These are phyloP conservation scores for Chaetura pelagica DNA, from an alignment of 2,113 vertebrate species.

Conservation along the genomic window DNA sequence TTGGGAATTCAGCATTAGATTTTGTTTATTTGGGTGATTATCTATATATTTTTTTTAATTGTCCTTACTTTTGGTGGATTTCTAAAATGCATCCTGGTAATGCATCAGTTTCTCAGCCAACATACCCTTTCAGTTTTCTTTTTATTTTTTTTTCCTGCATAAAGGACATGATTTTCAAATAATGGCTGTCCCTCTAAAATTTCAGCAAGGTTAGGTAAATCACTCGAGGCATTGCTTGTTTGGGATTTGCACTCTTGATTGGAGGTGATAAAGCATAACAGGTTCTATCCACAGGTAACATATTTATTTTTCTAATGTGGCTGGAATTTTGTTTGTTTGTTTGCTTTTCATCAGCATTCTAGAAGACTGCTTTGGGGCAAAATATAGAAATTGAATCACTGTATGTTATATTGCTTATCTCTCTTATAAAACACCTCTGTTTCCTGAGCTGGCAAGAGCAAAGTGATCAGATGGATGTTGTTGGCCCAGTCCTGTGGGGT, in stretches of 20 bases:
- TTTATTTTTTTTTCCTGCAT: neutral
- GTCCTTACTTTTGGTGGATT: slow-evolving; percentile 38
- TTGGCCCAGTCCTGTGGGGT: neutral
- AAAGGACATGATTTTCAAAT: neutral
- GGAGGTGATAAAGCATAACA: neutral
- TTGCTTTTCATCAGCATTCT: neutral
- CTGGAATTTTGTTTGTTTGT: slow-evolving; percentile 31
- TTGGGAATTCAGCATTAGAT: slow-evolving; percentile 75
- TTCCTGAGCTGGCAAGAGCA: neutral
- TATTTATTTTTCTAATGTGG: slow-evolving; percentile 39
- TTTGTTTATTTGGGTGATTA: slow-evolving; percentile 69
- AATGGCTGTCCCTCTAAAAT: neutral
- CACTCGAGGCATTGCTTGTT: neutral
- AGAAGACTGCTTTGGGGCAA: neutral
- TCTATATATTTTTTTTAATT: neutral
- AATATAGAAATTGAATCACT: neutral
- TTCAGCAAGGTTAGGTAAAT: neutral
- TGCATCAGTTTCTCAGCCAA: slow-evolving; percentile 15
- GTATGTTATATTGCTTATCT: neutral
- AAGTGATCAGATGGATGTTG: neutral
- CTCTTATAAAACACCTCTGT: neutral
- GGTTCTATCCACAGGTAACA: neutral
- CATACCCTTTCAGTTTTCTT: neutral
- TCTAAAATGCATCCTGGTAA: slow-evolving; percentile 20
- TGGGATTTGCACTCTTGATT: neutral